A percentile compares a stretch with the other conserved stretches of the same genome.
Evolutionary conservation across 2,888 invertebrate species (phyloP).

Genomic region (Ophioninae sp.): DNA sequence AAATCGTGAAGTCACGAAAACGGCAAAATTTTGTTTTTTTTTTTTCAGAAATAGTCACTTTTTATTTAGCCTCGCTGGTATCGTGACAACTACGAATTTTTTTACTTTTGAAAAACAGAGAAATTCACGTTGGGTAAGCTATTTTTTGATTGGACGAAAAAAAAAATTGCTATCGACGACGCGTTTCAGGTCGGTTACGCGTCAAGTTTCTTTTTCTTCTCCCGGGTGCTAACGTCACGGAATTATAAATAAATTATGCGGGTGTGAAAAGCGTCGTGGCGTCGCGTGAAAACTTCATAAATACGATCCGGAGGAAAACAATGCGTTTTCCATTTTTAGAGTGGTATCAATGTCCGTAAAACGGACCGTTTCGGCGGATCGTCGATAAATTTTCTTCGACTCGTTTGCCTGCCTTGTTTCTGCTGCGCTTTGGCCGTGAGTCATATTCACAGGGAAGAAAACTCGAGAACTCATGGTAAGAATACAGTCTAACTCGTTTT

Average conservation of each 20-base stretch:
- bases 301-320: not conserved
- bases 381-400: constrained; percentile 52
- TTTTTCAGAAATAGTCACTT: too few species aligned
- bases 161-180: not conserved
- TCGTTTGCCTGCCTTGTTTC: constrained; percentile 67
- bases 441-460: constrained; percentile 64
- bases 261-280: not conserved
- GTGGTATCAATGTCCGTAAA: constrained; percentile 8
- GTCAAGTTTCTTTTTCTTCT: not conserved
- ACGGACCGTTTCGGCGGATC: constrained; percentile 39
- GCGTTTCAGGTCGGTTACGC: not conserved
- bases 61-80: too few species aligned
- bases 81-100: too few species aligned
- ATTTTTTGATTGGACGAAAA: not conserved
- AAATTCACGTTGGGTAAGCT: not conserved
- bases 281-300: not conserved
- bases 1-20: too few species aligned
- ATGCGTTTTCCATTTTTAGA: constrained; percentile 13
- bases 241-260: constrained; percentile 13
- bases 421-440: constrained; percentile 67
- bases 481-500: not conserved
- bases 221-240: constrained; percentile 1
- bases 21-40: too few species aligned
- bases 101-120: too few species aligned
- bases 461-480: constrained; percentile 38